Evolutionary conservation across 2,113 vertebrate species (phyloP), one percentile per base, ranked within the genome.

Genomic region (Platanista minor): DNA sequence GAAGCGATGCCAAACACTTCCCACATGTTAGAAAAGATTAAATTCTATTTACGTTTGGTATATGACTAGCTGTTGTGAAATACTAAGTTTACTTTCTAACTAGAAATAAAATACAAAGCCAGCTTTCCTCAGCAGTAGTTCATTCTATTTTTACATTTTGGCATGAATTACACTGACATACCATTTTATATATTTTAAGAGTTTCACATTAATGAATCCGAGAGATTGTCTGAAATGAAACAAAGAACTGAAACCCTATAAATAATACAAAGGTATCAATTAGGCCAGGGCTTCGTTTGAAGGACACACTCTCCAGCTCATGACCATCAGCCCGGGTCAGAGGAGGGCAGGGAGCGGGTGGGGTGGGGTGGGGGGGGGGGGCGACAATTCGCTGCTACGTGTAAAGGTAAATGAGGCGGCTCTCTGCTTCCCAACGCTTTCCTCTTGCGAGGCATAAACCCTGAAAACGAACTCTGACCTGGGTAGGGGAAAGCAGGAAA

Each of bases 171-270:
- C n/a, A 72, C 80, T 61, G 71, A 85, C 49, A 6, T 15, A 31
- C 12, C 59, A 29, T 86, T 86, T 96, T 25, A 85, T n/a, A 41
- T 85, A 88, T 86, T 89, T 94, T 72, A 77, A 89, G 59, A 94
- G 66, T 75, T 75, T 93, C n/a, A 71, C 17, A 62, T 41, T 23
- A 86, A 66, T 20, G 31, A 90, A 83, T 49, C 72, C 46, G 84
- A 85, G 39, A 88, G 64, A n/a, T 39, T 41, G 10, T 41, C 77
- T 67, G 81, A 67, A 92, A 91, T 36, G 86, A 88, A 84, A 41
- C 25, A 90, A 83, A 75, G 52, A 87, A 36, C 33, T 52, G 27
- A 78, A 67, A 66, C 1, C 21, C 46, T 33, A 18, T 6, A 69
- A 85, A 33, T 27, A 85, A 77, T 71, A 54, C 31, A 41, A 59